Base-by-base conservation (phyloP, 2,113 vertebrate genomes). In the Saiga tatarica region DNA sequence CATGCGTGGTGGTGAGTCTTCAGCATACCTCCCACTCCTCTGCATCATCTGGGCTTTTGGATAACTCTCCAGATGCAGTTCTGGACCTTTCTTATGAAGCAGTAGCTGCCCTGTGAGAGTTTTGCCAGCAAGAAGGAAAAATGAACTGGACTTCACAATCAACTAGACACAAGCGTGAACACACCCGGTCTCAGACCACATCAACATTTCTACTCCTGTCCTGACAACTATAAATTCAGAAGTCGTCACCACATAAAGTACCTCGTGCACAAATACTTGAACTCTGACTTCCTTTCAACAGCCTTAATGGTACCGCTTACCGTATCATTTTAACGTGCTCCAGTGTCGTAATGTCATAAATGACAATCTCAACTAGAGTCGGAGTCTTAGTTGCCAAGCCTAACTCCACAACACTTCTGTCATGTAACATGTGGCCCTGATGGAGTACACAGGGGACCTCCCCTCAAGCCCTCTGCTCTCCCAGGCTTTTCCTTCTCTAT, bases 251-350 rank as follows among this genome's bases (percentile, higher is more conserved):
- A 96, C 42, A 98, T 96, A 95, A 98, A 98, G 87, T 91, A 93
- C n/a, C 62, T 94, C 64, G 53, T 39, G 96, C 97, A 50, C 52
- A 55, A 60, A 97, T 71, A 76, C 94, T 98, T 98, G 97, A 99
- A 98, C 97, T 98, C 98, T 52, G 30, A 97, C 98, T 98, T 98
- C 97, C 96, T 99, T 99, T 98, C 98, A 98, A 95, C 97, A 97
- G 26, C 3, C 91, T 96, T 98, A 94, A 97, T 93, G 89, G 91
- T 90, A 30, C 55, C 74, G 33, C 96, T 98, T 88, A 71, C 96
- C 97, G 60, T 94, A 87, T 90, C 89, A 55, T 96, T 98, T 96
- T 96, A 98, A 96, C 71, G 23, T 45, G 91, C 92, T 86, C 95
- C 1, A 5, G 96, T 94, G 57, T 97, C 98, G 97, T 91, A 97